Conservation (phyloP, 2,888 invertebrate genomes). For the Nemotelus nigrinus region DNA sequence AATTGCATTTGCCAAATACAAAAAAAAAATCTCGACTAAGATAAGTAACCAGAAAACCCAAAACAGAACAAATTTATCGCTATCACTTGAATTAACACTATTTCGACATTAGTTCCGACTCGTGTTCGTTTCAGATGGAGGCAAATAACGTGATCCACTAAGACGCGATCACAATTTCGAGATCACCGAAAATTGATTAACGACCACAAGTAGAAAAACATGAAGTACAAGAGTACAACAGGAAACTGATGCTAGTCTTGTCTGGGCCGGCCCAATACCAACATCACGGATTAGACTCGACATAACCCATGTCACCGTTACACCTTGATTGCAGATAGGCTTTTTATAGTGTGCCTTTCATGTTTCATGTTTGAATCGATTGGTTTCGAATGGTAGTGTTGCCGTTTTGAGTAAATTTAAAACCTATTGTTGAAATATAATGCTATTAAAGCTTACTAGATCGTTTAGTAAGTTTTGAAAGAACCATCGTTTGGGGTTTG, state of each 20-base stretch:
- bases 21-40: neutral
- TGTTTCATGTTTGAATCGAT: neutral
- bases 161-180: conserved; percentile 18
- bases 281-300: conserved; percentile 26
- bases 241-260: conserved; percentile 37
- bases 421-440: no score
- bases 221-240: conserved; percentile 2
- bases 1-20: neutral
- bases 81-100: conserved; percentile 38
- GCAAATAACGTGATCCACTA: conserved; percentile 31
- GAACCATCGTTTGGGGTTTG: no score
- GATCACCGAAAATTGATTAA: conserved; percentile 39
- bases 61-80: conserved; percentile 20
- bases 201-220: conserved; percentile 30
- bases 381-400: neutral
- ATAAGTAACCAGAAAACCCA: neutral
- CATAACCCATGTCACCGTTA: conserved; percentile 38
- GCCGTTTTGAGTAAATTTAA: neutral
- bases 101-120: conserved; percentile 36
- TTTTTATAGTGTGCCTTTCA: neutral
- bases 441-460: no score
- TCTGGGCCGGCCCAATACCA: neutral
- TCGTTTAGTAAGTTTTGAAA: no score
- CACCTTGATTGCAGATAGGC: conserved; percentile 30
- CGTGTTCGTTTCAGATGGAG: conserved; percentile 22